Evolutionary conservation across 2,113 vertebrate species (phyloP).

Genomic region (Pardalotus punctatus): DNA sequence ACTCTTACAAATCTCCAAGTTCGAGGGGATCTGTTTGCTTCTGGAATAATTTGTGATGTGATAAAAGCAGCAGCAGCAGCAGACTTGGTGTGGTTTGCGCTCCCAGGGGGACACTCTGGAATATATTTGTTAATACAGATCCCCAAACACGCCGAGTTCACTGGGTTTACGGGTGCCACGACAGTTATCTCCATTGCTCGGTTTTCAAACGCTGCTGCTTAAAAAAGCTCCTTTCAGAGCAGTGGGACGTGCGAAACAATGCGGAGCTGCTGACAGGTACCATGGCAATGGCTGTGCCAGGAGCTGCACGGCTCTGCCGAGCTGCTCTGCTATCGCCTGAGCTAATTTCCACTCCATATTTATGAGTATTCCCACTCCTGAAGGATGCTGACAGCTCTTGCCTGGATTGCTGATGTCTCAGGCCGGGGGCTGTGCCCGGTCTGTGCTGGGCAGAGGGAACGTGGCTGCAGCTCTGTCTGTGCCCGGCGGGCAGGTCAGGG

Average conservation of each 20-base stretch:
- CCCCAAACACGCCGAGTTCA: neutral
- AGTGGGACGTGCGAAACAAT: slow-evolving; percentile 20
- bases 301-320: neutral
- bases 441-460: neutral
- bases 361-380: neutral
- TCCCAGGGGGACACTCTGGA: neutral
- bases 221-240: slow-evolving; percentile 1
- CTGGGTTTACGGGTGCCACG: neutral
- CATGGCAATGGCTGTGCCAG: slow-evolving; percentile 44
- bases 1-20: neutral
- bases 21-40: neutral
- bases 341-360: neutral
- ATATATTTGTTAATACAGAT: rapidly evolving
- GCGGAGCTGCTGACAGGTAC: slow-evolving; percentile 30
- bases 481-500: rapidly evolving
- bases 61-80: neutral
- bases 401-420: rapidly evolving
- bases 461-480: neutral
- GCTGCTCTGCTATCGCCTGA: neutral
- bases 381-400: neutral
- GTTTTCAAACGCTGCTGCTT: neutral
- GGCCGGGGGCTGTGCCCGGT: neutral
- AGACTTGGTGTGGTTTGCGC: neutral
- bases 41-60: neutral
- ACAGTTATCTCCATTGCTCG: neutral